These are phyloP conservation scores for Dynastes tityus DNA, from an alignment of 2,888 invertebrate genomes.

Conservation along the genomic window DNA sequence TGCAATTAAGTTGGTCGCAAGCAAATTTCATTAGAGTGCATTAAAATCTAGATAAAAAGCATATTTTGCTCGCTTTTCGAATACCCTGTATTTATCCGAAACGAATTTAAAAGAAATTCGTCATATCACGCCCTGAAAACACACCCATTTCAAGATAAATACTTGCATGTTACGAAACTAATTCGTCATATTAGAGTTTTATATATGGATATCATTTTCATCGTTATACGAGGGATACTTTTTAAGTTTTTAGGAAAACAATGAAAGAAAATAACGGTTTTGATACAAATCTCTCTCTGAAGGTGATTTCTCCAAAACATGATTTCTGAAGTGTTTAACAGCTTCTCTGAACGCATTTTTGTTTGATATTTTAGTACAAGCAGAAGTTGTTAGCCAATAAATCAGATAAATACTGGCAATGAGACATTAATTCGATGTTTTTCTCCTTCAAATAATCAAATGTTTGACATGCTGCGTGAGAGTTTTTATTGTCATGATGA, in stretches of 20 bases:
- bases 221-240: neutral
- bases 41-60: conserved; percentile 3
- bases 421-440: too few species aligned
- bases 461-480: too few species aligned
- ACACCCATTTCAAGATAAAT: neutral
- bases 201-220: neutral
- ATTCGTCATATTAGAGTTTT: conserved; percentile 4
- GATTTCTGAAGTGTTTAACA: too few species aligned
- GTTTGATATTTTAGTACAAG: too few species aligned
- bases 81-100: neutral
- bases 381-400: too few species aligned
- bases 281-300: too few species aligned
- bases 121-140: conserved; percentile 9
- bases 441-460: too few species aligned
- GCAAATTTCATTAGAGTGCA: neutral
- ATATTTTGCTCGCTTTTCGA: neutral
- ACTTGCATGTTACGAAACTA: neutral
- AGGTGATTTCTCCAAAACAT: too few species aligned
- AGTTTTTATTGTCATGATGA: too few species aligned
- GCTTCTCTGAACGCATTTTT: too few species aligned
- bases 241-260: too few species aligned
- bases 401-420: too few species aligned
- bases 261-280: neutral
- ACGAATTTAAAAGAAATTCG: neutral
- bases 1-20: neutral